These are phyloP conservation scores for Crossaster papposus DNA, from an alignment of 53 echinoderm and acorn worm species.

Conservation along the genomic window DNA sequence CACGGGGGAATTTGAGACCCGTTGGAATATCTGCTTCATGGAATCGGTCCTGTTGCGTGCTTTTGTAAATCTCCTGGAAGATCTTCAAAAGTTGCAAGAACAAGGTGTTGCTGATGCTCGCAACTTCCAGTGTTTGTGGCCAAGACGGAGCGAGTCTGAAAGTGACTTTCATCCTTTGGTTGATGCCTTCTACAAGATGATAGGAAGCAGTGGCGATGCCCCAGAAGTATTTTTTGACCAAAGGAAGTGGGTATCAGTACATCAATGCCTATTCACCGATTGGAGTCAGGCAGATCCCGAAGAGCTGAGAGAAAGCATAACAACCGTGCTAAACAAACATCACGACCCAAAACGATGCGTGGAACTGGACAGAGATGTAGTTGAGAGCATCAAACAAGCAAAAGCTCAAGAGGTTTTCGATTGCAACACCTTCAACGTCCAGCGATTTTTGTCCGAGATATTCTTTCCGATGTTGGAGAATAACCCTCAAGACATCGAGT, in stretches of 20 bases:
- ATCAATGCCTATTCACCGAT: slow-evolving; percentile 53
- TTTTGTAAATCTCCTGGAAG: slow-evolving; percentile 58
- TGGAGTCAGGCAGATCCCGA: not conserved
- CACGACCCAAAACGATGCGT: slow-evolving; percentile 27
- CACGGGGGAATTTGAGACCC: slow-evolving; percentile 55
- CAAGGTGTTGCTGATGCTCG: slow-evolving; percentile 1
- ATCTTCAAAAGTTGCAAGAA: slow-evolving; percentile 46
- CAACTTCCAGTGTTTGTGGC: slow-evolving; percentile 64
- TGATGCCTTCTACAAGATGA: slow-evolving; percentile 36
- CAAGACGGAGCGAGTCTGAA: slow-evolving; percentile 9
- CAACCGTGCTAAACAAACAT: slow-evolving; percentile 18
- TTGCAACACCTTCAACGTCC: slow-evolving; percentile 29
- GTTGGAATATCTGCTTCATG: slow-evolving; percentile 69
- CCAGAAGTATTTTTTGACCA: slow-evolving; percentile 54
- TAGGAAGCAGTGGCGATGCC: slow-evolving; percentile 19
- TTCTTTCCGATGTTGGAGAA: slow-evolving; percentile 53
- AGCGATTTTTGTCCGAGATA: slow-evolving; percentile 30
- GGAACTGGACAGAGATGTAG: slow-evolving; percentile 19
- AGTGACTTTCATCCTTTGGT: slow-evolving; percentile 59
- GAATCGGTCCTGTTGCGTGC: slow-evolving; percentile 56
- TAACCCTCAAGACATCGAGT: slow-evolving; percentile 27
- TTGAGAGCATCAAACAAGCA: slow-evolving; percentile 22
- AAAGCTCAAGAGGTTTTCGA: slow-evolving; percentile 15
- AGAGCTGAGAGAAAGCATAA: slow-evolving; percentile 4
- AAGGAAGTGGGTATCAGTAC: slow-evolving; percentile 49